Evolutionary conservation across 1,140 invertebrate species (phyloP), one percentile per base, ranked within the genome.

Genomic region (Drosophila equinoxialis): DNA sequence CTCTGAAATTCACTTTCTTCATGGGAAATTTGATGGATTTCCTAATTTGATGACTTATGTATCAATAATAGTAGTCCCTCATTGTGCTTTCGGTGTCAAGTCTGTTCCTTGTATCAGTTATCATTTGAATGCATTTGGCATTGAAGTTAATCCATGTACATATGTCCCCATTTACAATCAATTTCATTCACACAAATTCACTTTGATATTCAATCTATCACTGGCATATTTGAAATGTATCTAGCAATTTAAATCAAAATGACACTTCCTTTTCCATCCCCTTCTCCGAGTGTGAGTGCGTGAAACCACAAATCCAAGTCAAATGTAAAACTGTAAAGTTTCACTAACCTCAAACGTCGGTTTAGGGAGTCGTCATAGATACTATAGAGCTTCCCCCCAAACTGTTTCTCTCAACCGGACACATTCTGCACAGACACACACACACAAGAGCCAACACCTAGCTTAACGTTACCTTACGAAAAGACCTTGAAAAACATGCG

Each of bases 401-500:
- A 17, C 45, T 20, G 6, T 48, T 5, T 20, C 45, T 48, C 45
- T 8, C 45, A 57, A 60, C 58, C 58, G 30, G 58, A 41, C 33
- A 41, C 35, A 39, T 48, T 48, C 45, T 48, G 45, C 30, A 60
- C 58, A 17, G 17, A 68, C 57, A 37, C 61, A 35, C 30, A 55
- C 59, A 67, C 68, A 65, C 14, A 35, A 59, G 20, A 39, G 33
- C 57, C 57, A 39, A 59, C 57, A 59, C 57, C 55, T 58, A 6
- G 2, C 3, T 14, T 35, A 3, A 33, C 30, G 3, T 17, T 58
- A 58, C n/a, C 57, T 59, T 55, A 67, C 51, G 45, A 37, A 86
- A 86, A 86, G 82, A 86, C 82, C 82, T 86, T 86, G 82, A 86
- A 86, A 86, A 86, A 61, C 82, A 86, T 84, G 77, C 71, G 60